phyloP scores from a whole-genome alignment of 2,797 vertebrate species.

The Gambusia yucatana region DNA sequence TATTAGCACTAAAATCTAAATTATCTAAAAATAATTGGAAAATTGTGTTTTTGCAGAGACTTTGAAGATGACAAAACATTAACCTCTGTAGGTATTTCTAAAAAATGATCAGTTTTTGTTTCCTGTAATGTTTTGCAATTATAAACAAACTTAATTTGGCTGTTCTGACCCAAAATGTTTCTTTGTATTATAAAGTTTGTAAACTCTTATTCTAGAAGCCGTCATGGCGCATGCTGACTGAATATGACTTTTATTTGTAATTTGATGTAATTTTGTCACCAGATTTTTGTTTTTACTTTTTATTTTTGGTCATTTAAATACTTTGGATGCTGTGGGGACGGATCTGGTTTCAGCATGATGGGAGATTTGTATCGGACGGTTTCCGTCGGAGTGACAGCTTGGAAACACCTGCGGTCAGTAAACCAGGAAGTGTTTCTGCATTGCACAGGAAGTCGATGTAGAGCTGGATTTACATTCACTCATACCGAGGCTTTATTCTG shows the following conservation, averaged over 20 bases:
- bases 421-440: conserved; percentile 3
- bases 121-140: too few relatives aligned
- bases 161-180: too few relatives aligned
- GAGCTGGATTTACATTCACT: not conserved
- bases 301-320: too few relatives aligned
- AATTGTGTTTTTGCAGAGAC: too few relatives aligned
- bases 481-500: not conserved
- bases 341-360: not conserved
- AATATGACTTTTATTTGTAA: not conserved
- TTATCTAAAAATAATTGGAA: too few relatives aligned
- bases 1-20: too few relatives aligned
- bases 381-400: not conserved
- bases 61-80: too few relatives aligned
- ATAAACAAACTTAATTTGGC: too few relatives aligned
- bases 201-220: not conserved
- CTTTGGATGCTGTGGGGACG: too few relatives aligned
- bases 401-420: conserved; percentile 12
- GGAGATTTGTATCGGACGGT: not conserved
- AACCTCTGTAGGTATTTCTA: too few relatives aligned
- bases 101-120: too few relatives aligned
- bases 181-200: too few relatives aligned
- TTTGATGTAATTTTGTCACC: not conserved
- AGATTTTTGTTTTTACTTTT: not conserved
- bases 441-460: conserved; percentile 19
- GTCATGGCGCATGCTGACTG: not conserved